Percentiles rank a stretch among this genome's conserved stretches.
These are phyloP conservation scores for Ormia ochracea DNA, from an alignment of 2,888 invertebrate species.

Conservation along the genomic window DNA sequence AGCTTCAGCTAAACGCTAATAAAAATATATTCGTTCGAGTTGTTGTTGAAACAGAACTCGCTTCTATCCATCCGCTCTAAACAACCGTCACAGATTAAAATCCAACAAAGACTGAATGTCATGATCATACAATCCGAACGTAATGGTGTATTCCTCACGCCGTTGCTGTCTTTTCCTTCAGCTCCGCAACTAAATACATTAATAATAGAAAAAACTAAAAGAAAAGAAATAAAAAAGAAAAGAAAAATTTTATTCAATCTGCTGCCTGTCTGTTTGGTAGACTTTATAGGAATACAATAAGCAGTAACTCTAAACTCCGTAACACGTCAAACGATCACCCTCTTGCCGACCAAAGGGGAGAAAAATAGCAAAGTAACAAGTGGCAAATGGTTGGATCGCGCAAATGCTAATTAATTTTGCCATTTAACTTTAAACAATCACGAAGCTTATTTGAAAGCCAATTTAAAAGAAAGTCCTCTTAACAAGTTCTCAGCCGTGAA, in stretches of 20 bases:
- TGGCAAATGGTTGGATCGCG: constrained; percentile 49
- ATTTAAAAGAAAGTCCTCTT: not conserved
- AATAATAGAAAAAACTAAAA: too few species aligned
- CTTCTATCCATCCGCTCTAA: constrained; percentile 58
- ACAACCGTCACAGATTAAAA: constrained; percentile 68
- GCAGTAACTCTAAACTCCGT: constrained; percentile 19
- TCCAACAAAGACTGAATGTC: constrained; percentile 74
- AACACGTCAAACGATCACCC: constrained; percentile 49
- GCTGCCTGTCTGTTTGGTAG: constrained; percentile 5
- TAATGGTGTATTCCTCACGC: constrained; percentile 30
- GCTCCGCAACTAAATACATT: constrained; percentile 9
- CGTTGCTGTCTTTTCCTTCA: constrained; percentile 31
- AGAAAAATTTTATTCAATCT: constrained; percentile 17
- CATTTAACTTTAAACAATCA: not conserved
- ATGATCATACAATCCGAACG: constrained; percentile 66
- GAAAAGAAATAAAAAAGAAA: constrained; percentile 9
- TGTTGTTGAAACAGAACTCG: too few species aligned
- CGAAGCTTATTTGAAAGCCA: not conserved
- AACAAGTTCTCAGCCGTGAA: too few species aligned
- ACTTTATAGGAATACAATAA: not conserved
- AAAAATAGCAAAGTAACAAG: constrained; percentile 35
- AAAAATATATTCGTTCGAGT: constrained; percentile 11
- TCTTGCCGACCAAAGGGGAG: constrained; percentile 16
- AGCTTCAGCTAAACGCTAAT: constrained; percentile 1
- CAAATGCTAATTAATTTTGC: constrained; percentile 33